Evolutionary conservation across 2,888 invertebrate species (phyloP).

Genomic region (Psylliodes chrysocephalus): DNA sequence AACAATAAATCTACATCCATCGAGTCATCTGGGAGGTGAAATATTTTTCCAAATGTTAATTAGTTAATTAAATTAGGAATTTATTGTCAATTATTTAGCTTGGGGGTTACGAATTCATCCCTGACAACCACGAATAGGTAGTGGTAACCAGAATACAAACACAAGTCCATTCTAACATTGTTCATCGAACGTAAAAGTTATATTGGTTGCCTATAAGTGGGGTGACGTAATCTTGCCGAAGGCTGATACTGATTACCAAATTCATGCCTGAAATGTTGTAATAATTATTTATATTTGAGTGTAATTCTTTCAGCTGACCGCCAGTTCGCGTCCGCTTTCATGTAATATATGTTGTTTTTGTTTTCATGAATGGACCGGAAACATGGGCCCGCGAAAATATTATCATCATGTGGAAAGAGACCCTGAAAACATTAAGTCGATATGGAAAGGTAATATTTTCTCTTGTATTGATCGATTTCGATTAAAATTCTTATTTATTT

Average conservation of each 20-base stretch:
- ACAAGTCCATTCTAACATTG: neutral
- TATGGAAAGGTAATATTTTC: constrained; percentile 53
- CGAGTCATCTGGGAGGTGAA: constrained; percentile 10
- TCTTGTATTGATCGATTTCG: neutral
- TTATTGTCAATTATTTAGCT: constrained; percentile 13
- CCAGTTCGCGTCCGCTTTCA: constrained; percentile 16
- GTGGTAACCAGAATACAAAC: constrained; percentile 9
- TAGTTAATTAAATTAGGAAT: constrained; percentile 24
- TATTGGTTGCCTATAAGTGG: constrained; percentile 35
- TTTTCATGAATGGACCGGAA: constrained; percentile 17
- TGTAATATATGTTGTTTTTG: constrained; percentile 23
- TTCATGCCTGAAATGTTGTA: constrained; percentile 49
- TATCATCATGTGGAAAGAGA: constrained; percentile 51
- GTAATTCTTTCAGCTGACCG: constrained; percentile 39
- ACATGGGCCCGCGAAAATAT: constrained; percentile 43
- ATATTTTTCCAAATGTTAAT: constrained; percentile 9
- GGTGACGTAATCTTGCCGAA: constrained; percentile 28
- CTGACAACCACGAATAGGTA: neutral
- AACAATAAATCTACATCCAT: neutral
- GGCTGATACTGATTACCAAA: constrained; percentile 37
- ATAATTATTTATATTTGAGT: constrained; percentile 54
- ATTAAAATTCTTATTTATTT: neutral
- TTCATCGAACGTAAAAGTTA: neutral
- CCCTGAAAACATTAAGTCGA: constrained; percentile 45
- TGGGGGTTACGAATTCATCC: neutral